Base-by-base conservation (phyloP, 2,797 vertebrate species). In the Thaleichthys pacificus region DNA sequence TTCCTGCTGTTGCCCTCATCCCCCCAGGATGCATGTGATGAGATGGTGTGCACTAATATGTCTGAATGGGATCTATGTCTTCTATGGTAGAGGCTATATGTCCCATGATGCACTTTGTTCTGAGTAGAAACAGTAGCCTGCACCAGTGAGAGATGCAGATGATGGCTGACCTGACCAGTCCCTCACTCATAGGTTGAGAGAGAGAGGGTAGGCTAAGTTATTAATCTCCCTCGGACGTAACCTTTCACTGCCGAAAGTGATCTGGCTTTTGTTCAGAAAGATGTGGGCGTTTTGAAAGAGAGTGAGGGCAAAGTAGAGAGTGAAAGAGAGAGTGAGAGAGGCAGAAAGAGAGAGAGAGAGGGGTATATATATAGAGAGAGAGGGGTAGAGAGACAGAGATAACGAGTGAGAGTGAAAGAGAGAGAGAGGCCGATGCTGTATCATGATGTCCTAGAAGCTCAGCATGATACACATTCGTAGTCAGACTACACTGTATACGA, bases 1-100 rank as follows among this genome's bases (percentile, higher is more conserved):
- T 70, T 69, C 82, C 80, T 78, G 76, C 83, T 88, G 84, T 82
- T 54, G 69, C 65, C 12, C 4, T 21, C 32, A 38, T 38, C 19
- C 30, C 30, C 11, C 32, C 32, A 42, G 30, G 15, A 9, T 21
- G 35, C 3, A 38, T n/a, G 5, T 38, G 35, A 11, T 65, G 4
- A 65, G 32, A 38, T 65, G 32, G 32, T 65, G 21, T 42, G 6
- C 4, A 3, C 28, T 30, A 21, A 42, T 65, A 22, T 65, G 28
- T 63, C 61, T 19, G 17, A 35, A 63, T 17, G 19, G 30, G 30
- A 63, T 28, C 61, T 30, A 19, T 63, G 15, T 32, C 26, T n/a
- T 35, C 61, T 2, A 11, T 63, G 28, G 15, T 1, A 19, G 28
- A 19, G 19, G 19, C 61, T 63, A 26, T 26, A 28, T 28, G 32